phyloP scores from a whole-genome alignment of 2,113 vertebrate genomes.

The Gobio gobio region DNA sequence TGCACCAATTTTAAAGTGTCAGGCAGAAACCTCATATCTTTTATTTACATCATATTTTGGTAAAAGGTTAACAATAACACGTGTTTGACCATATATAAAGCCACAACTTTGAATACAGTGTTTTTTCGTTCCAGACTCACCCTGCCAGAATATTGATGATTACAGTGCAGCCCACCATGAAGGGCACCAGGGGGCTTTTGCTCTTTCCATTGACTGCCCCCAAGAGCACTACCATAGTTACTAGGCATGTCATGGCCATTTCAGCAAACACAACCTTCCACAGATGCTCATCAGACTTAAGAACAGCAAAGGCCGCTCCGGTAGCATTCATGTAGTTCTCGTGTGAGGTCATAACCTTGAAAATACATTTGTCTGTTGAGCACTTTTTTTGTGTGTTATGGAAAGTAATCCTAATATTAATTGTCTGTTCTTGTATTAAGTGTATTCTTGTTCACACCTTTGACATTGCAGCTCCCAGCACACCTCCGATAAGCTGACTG shows the following conservation, averaged over 20 bases:
- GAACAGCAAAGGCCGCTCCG: slow-evolving; percentile 73
- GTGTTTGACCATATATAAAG: too few species aligned
- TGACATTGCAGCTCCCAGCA: slow-evolving; percentile 76
- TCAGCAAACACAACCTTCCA: slow-evolving; percentile 71
- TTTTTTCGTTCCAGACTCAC: slow-evolving; percentile 56
- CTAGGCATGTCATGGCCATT: slow-evolving; percentile 75
- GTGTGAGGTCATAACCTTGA: slow-evolving; percentile 66
- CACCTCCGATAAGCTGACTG: slow-evolving; percentile 75
- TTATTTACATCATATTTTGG: too few species aligned
- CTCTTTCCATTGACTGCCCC: slow-evolving; percentile 73
- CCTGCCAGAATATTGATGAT: slow-evolving; percentile 75
- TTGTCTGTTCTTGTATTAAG: not conserved
- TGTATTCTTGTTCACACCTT: slow-evolving; percentile 64
- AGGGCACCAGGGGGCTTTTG: slow-evolving; percentile 73
- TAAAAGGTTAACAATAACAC: too few species aligned
- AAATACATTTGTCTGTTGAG: slow-evolving; percentile 6
- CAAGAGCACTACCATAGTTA: slow-evolving; percentile 77
- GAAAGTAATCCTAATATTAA: not conserved
- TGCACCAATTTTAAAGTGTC: too few species aligned
- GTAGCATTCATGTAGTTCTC: slow-evolving; percentile 72
- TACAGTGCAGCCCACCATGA: slow-evolving; percentile 75
- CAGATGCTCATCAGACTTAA: slow-evolving; percentile 71
- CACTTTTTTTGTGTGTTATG: not conserved
- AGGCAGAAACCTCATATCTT: too few species aligned
- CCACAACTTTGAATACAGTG: too few species aligned